Base-by-base conservation (phyloP, 2,113 vertebrate genomes). In the Salminus brasiliensis region DNA sequence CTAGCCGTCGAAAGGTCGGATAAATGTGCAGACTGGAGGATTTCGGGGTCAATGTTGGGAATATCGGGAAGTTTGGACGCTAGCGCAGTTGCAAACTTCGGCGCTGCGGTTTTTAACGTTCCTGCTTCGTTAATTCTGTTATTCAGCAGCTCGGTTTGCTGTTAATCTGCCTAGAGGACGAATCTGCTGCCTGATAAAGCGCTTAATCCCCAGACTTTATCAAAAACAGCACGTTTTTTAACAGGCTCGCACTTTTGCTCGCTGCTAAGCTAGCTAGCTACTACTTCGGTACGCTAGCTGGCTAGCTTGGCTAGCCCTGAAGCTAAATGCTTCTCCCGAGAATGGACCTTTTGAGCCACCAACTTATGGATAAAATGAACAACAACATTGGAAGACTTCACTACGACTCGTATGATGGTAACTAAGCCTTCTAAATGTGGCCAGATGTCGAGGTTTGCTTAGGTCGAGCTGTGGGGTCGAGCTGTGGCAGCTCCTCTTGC, bases 311-410 rank as follows among this genome's bases (percentile, higher is more conserved):
- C 92, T 87, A 72, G 83, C 92, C 81, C 90, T 91, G 90, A 86
- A 90, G 83, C 90, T 97, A 92, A 96, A 98, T 97, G 96, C 95
- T 96, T 52, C 93, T 95, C 85, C 91, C 95, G 94, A 97, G 92
- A 93, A 99, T 98, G 97, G 96, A 99, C 94, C 95, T 99, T 95
- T 93, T 99, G 95, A 98, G 98, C 92, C 95, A 95, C 92, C 95
- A 95, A 89, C 96, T 96, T 92, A 89, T 98, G 96, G 96, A 98
- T 94, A 98, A 97, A 92, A 97, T 98, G 97, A 97, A 96, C 95
- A 97, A 97, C 93, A 97, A 96, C 83, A 95, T 97, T 68, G 95
- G 96, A 87, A 95, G 96, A 88, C 95, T 99, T 82, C 95, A 97
- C 91, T 98, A 95, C 13, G 96, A 97, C 32, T 36, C 72, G 9